phyloP scores from a whole-genome alignment of 2,888 invertebrate species.

The Anagyrus pseudococci region DNA sequence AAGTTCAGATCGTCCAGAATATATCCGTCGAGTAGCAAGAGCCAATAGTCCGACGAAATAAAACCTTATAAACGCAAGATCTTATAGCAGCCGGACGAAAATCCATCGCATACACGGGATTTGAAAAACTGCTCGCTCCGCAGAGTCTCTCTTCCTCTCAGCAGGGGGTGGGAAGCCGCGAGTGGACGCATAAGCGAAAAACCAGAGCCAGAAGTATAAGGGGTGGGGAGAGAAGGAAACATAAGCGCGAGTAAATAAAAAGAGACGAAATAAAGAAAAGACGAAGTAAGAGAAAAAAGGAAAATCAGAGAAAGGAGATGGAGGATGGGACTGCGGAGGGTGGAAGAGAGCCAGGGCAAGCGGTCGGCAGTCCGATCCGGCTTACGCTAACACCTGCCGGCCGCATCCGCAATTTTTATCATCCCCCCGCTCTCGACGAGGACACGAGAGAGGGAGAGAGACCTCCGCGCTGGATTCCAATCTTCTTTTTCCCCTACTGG shows the following conservation, averaged over 20 bases:
- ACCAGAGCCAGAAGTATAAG: background rate
- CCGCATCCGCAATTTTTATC: conserved; percentile 57
- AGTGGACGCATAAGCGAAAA: background rate
- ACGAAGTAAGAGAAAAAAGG: background rate
- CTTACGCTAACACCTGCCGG: conserved; percentile 56
- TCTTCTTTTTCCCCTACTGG: conserved; percentile 52
- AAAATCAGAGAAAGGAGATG: background rate
- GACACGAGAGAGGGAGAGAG: too few relatives aligned
- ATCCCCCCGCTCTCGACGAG: conserved; percentile 42
- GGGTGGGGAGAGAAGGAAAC: background rate
- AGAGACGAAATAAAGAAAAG: conserved; percentile 1
- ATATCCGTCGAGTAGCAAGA: too few relatives aligned
- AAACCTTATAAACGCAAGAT: too few relatives aligned
- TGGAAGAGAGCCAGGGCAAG: background rate
- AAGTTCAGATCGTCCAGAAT: too few relatives aligned
- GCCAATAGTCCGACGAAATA: too few relatives aligned
- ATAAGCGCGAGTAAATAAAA: background rate
- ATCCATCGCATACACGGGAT: too few relatives aligned
- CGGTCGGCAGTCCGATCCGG: conserved; percentile 51
- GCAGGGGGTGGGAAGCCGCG: too few relatives aligned
- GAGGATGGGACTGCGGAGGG: background rate
- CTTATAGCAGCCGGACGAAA: too few relatives aligned
- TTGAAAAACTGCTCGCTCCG: too few relatives aligned
- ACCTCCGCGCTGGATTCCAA: conserved; percentile 55
- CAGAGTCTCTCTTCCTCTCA: too few relatives aligned